Percentiles rank a stretch among this genome's conserved stretches.
These are phyloP conservation scores for Phalacrocorax pelagicus DNA, from an alignment of 2,113 vertebrate species.

Conservation along the genomic window DNA sequence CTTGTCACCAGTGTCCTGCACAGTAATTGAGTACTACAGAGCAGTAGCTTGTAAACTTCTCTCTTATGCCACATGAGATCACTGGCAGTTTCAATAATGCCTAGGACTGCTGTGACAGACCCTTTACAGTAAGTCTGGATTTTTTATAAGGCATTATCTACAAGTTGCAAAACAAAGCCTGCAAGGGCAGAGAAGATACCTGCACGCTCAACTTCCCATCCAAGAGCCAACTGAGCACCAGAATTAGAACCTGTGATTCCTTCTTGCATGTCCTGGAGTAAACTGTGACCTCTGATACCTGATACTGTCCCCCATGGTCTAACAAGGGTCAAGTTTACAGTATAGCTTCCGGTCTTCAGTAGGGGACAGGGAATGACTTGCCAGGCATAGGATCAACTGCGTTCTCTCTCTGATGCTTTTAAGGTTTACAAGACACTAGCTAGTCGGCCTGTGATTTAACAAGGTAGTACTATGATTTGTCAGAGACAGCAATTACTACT, in stretches of 20 bases:
- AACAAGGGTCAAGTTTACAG: not conserved
- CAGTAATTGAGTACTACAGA: not conserved
- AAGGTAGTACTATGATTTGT: not conserved
- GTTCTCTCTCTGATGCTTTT: not conserved
- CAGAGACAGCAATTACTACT: not conserved
- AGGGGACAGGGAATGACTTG: not conserved
- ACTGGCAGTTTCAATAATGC: not conserved
- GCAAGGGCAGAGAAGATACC: not conserved
- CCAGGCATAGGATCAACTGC: not conserved
- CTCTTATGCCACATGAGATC: not conserved
- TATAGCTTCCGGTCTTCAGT: not conserved
- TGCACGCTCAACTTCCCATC: not conserved
- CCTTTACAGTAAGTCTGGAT: not conserved
- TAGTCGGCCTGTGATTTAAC: not conserved
- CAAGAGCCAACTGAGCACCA: not conserved
- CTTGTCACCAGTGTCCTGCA: not conserved
- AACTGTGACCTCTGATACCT: not conserved
- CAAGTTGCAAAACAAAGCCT: not conserved
- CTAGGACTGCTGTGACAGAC: accelerated
- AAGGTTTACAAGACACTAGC: not conserved
- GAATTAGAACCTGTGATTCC: not conserved
- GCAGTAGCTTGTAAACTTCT: not conserved
- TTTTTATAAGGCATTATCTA: not conserved
- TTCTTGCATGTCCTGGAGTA: not conserved
- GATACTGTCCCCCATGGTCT: not conserved